Conservation (phyloP, 2,888 invertebrate species). For the Melanostoma scalare region DNA sequence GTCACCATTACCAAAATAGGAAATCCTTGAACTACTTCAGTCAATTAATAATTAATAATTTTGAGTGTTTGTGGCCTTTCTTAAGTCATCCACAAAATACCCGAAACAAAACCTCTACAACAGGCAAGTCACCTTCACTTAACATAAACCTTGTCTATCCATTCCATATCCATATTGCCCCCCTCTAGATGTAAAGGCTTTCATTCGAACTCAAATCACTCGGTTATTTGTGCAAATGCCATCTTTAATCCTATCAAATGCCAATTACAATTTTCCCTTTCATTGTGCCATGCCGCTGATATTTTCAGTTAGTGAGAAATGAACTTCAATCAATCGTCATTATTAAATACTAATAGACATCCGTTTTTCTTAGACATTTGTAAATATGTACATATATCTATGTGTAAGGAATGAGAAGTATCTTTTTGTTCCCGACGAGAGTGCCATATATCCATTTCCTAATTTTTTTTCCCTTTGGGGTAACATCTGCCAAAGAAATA, state of each 20-base stretch:
- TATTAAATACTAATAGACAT: slow-evolving; percentile 73
- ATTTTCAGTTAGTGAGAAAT: slow-evolving; percentile 47
- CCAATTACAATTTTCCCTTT: slow-evolving; percentile 59
- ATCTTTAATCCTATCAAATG: slow-evolving; percentile 71
- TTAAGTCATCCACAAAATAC: no score
- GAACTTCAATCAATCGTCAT: slow-evolving; percentile 70
- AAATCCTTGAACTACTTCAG: no score
- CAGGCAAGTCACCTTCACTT: no score
- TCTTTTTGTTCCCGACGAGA: neutral
- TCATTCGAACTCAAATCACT: slow-evolving; percentile 62
- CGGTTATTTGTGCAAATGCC: slow-evolving; percentile 62
- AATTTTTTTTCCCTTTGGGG: slow-evolving; percentile 35
- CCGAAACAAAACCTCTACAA: no score
- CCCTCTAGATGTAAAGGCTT: neutral
- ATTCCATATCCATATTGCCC: no score
- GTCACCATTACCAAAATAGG: no score
- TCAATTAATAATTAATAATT: no score
- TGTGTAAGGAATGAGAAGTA: slow-evolving; percentile 7
- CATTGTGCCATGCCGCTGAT: neutral
- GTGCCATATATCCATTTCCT: slow-evolving; percentile 33
- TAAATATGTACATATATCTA: neutral
- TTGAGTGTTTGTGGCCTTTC: no score
- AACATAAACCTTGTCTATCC: no score
- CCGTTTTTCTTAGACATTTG: slow-evolving; percentile 50
- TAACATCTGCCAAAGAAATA: slow-evolving; percentile 70